Base-by-base conservation (phyloP, 1,140 invertebrate species). In the Calephelis nemesis region DNA sequence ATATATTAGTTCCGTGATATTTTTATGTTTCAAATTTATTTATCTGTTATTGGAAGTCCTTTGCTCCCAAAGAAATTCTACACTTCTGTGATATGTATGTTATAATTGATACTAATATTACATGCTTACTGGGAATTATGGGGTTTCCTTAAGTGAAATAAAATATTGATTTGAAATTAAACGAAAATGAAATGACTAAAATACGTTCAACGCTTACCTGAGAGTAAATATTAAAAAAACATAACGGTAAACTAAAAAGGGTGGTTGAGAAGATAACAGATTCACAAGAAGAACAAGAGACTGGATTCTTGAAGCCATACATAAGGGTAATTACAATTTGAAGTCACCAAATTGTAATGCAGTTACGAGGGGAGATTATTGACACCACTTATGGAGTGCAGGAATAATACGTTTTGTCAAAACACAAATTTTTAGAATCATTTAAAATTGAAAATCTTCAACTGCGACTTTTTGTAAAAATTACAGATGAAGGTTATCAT, bases 341-440 rank as follows among this genome's bases (percentile, higher is more conserved):
- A 90, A 91, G 90, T 91, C 84, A 91, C 91, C 90, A 91, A 74
- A 83, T 87, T 90, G 83, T 84, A 92, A 92, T 92, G 87, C 92
- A 93, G 92, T 92, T 90, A 92, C 91, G 90, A 93, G 92, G 86
- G 90, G 92, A 93, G 92, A 93, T 92, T 87, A 75, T 71, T 75
- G 74, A 90, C 87, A 91, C 88, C 88, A 91, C 88, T 88, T 76
- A 77, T 66, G 62, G 65, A 75, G 68, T 64, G 67, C 64, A 74
- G 73, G 74, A 10, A 68, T 60, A n/a, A 54, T 71, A 68, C 60
- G 48, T 84, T 81, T 80, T 66, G 71, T 74, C 72, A 82, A 81
- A 85, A 75, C 74, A 75, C 76, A 74, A 40, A 69, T 74, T 71
- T 62, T 81, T 81, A 82, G 69, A 75, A 72, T 63, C 50, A 58